Base-by-base conservation (phyloP, 1,140 invertebrate species). In the Drosophila seguyi region DNA sequence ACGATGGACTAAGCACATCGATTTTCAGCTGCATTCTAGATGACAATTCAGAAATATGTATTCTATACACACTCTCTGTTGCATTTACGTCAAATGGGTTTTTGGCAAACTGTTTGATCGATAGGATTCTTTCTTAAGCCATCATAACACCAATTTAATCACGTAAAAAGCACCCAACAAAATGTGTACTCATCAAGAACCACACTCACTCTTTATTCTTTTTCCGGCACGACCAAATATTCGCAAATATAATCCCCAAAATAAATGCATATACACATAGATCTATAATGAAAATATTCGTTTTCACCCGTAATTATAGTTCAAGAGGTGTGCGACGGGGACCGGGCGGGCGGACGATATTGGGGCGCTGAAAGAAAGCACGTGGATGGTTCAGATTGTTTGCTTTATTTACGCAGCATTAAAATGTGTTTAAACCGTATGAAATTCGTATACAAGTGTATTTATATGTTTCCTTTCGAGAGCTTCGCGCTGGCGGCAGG, bases 321-420 rank as follows among this genome's bases (percentile, higher is more conserved):
- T 69, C 13, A 4, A 18, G 50, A 34, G 34, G 62, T 22, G 60
- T n/a, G 36, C n/a, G 14, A n/a, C 29, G n/a, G n/a, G n/a, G n/a
- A n/a, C n/a, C n/a, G n/a, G 11, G 3, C 14, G 44, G 16, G 27
- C 7, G 22, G 22, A 4, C 22, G 45, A 14, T 39, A 38, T 44
- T 45, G 47, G 67, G 41, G 31, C 41, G 59, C 36, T 29, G 66
- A 72, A 61, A 75, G 68, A 75, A 75, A 75, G 71, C 73, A 76
- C 72, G 73, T 76, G 74, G 74, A 76, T 76, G 57, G 53, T 58
- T 67, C 48, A 76, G 55, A 68, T 76, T 87, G 69, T 80, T 76
- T 71, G 69, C 61, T 63, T 73, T 83, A 87, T 87, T 87, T 88
- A 87, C 84, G 83, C 76, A 83, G 83, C 79, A 87, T 87, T 87